A percentile compares a stretch with the other conserved stretches of the same genome.
Conservation (phyloP, 2,888 invertebrate species). For the Poecilobothrus nobilitatus region DNA sequence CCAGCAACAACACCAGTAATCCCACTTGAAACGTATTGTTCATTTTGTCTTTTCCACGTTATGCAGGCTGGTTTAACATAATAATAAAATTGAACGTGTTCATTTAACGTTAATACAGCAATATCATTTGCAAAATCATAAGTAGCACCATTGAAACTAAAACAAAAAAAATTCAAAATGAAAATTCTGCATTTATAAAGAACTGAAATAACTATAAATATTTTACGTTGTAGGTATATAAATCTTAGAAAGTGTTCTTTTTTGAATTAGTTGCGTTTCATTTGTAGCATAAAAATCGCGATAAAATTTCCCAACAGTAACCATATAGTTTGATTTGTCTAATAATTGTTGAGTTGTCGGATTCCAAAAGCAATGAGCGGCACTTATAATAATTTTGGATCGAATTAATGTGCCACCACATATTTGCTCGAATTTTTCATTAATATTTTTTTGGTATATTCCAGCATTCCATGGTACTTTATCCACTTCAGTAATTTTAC, state of each 20-base stretch:
- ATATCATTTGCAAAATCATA: conserved; percentile 30
- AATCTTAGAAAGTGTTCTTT: conserved; percentile 22
- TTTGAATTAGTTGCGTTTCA: conserved; percentile 21
- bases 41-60: conserved; percentile 25
- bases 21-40: conserved; percentile 15
- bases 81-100: conserved; percentile 29
- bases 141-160: background rate
- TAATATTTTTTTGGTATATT: conserved; percentile 23
- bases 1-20: conserved; percentile 25
- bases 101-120: conserved; percentile 34
- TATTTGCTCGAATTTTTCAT: conserved; percentile 17
- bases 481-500: conserved; percentile 17
- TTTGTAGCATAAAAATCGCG: conserved; percentile 14
- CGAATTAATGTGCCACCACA: conserved; percentile 31
- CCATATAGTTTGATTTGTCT: conserved; percentile 15
- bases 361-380: conserved; percentile 30
- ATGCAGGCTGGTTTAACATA: conserved; percentile 40
- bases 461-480: conserved; percentile 34
- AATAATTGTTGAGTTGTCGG: background rate
- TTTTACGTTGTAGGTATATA: conserved; percentile 22
- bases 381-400: conserved; percentile 29
- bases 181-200: no score
- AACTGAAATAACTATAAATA: conserved; percentile 7
- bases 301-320: conserved; percentile 25
- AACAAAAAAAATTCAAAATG: background rate